Percentiles rank a stretch among this genome's conserved stretches.
phyloP scores from a whole-genome alignment of 2,797 vertebrate genomes.

The Cuculus canorus region DNA sequence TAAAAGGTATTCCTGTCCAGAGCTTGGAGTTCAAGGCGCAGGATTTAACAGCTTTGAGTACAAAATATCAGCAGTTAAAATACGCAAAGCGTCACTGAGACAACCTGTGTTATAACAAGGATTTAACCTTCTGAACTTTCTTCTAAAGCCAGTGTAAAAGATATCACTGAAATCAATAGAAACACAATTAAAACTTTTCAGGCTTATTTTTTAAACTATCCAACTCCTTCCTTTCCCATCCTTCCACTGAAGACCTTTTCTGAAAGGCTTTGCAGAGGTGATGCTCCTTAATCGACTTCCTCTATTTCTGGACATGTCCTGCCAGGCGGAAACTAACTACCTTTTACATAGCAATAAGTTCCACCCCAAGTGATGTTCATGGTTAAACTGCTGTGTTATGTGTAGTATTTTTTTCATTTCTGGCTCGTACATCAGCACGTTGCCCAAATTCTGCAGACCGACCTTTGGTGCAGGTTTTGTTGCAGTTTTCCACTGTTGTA shows the following conservation, averaged over 20 bases:
- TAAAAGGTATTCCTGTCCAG: not conserved
- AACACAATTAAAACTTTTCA: not conserved
- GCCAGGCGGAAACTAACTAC: not conserved
- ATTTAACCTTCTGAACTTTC: not conserved
- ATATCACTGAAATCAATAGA: not conserved
- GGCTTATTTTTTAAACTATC: not conserved
- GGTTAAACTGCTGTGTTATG: not conserved
- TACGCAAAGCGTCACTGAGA: not conserved
- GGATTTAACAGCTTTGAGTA: not conserved
- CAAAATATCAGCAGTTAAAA: not conserved
- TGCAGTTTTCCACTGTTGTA: not conserved
- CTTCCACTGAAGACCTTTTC: not conserved
- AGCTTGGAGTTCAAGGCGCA: not conserved
- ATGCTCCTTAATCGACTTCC: not conserved
- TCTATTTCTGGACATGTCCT: not conserved
- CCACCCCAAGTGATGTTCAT: not conserved
- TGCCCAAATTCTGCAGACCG: not conserved
- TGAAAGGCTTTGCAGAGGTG: not conserved
- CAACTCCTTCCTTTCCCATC: not conserved
- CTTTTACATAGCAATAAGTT: not conserved
- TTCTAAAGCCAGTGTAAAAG: not conserved
- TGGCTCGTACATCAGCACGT: not conserved
- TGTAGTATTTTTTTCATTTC: not conserved
- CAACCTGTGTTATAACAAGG: fast-evolving
- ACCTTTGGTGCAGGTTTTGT: not conserved